phyloP scores from a whole-genome alignment of 2,888 invertebrate genomes.

The Callimorpha dominula region DNA sequence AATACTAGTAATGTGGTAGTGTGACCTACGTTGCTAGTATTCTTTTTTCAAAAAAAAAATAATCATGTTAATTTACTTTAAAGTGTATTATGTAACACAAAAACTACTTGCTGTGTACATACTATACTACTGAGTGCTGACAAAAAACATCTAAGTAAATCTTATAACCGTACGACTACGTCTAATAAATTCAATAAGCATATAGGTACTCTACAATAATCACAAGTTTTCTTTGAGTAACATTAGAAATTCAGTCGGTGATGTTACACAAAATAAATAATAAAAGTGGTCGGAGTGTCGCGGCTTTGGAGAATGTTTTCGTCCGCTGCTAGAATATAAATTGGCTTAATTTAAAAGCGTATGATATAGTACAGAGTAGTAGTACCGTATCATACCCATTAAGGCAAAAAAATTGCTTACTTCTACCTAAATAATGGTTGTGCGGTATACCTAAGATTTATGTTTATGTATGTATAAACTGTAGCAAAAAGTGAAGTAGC shows the following conservation, averaged over 20 bases:
- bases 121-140: neutral
- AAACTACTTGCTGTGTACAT: neutral
- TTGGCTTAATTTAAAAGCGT: slow-evolving; percentile 68
- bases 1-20: too few relatives aligned
- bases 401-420: slow-evolving; percentile 23
- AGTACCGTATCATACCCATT: slow-evolving; percentile 32
- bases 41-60: too few relatives aligned
- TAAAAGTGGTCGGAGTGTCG: slow-evolving; percentile 64
- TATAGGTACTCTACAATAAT: slow-evolving; percentile 42
- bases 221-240: slow-evolving; percentile 49
- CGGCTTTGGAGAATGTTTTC: slow-evolving; percentile 60
- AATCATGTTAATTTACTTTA: neutral
- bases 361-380: slow-evolving; percentile 40
- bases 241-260: slow-evolving; percentile 60
- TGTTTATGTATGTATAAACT: neutral
- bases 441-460: slow-evolving; percentile 1
- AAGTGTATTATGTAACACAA: neutral
- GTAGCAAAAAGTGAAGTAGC: neutral
- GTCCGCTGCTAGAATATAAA: slow-evolving; percentile 67
- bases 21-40: too few relatives aligned
- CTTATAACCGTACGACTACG: slow-evolving; percentile 20
- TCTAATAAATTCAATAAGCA: slow-evolving; percentile 52
- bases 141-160: slow-evolving; percentile 26
- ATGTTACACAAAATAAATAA: slow-evolving; percentile 64
- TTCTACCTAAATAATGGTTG: slow-evolving; percentile 23